Percentiles rank a stretch among this genome's conserved stretches.
Conservation (phyloP, 2,888 invertebrate genomes). For the Ornithoptera priamus region DNA sequence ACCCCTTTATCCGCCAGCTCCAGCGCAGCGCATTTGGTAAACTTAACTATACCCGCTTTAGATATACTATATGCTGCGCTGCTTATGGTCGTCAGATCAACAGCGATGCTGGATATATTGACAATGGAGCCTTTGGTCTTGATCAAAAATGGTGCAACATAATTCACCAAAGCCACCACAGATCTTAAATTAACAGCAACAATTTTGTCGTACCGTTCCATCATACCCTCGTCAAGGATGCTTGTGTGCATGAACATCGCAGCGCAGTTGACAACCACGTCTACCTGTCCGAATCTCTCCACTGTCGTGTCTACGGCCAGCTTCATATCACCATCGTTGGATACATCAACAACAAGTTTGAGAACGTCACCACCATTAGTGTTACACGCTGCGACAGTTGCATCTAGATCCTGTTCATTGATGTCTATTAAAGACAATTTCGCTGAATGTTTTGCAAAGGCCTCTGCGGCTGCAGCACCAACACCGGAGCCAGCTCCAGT, state of each 20-base stretch:
- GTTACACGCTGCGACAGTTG: constrained; percentile 32
- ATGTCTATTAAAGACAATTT: constrained; percentile 46
- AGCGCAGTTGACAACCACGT: constrained; percentile 47
- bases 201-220: constrained; percentile 43
- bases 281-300: constrained; percentile 42
- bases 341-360: constrained; percentile 42
- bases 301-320: constrained; percentile 40
- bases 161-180: constrained; percentile 41
- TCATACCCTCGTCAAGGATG: constrained; percentile 38
- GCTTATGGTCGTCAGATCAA: constrained; percentile 24
- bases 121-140: constrained; percentile 47
- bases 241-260: constrained; percentile 37
- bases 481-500: constrained; percentile 31
- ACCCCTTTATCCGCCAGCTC: constrained; percentile 80
- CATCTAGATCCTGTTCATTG: constrained; percentile 40
- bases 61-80: constrained; percentile 80
- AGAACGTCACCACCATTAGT: constrained; percentile 42
- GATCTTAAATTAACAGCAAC: constrained; percentile 47
- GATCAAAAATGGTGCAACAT: constrained; percentile 38
- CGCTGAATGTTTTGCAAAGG: constrained; percentile 49
- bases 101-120: constrained; percentile 46
- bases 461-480: constrained; percentile 46
- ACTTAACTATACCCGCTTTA: constrained; percentile 86
- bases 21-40: constrained; percentile 86
- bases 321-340: constrained; percentile 41